Base-by-base conservation (phyloP, 2,113 vertebrate species). In the Bufo bufo region DNA sequence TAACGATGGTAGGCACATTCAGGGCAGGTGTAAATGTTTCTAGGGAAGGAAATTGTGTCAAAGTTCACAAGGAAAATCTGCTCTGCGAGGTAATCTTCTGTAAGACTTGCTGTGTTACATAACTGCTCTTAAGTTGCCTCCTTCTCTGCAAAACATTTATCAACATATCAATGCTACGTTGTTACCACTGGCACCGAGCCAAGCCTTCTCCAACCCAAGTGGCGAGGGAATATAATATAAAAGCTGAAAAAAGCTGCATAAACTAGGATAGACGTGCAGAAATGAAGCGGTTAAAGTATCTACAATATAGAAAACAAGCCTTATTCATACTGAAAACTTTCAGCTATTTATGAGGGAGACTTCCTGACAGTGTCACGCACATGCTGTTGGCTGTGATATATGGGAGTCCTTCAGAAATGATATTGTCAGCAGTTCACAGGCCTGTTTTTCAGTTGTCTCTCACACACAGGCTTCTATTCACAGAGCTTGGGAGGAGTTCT, bases 321-420 rank as follows among this genome's bases (percentile, higher is more conserved):
- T 75, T 87, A 87, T 87, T 87, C 69, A 87, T 82, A 72, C 66
- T 52, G 77, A 82, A 82, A 87, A 87, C 79, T 59, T 82, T 87
- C 66, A 82, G 77, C 77, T 87, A 87, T 87, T 80, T 87, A 87
- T 87, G 86, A 87, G 54, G 52, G 86, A 82, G 75, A 82, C 69
- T 82, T 82, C 86, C 86, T 87, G 86, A 87, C 86, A 82, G 43
- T 79, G 85, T 87, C 86, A 87, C 86, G 86, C 86, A 87, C 86
- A 87, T 82, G 66, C 79, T 82, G 54, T 72, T 82, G 86, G 79
- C 86, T 82, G 86, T 87, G 86, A 87, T 87, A 87, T 87, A 87
- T 63, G 66, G 86, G 86, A 87, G 79, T 75, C 78, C 78, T 87
- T 87, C 79, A 87, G 79, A 87, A 87, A 82, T 82, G 43, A 87